A percentile compares a stretch with the other conserved stretches of the same genome.
Evolutionary conservation across 2,888 invertebrate genomes (phyloP).

Genomic region (Schizotus pectinicornis): DNA sequence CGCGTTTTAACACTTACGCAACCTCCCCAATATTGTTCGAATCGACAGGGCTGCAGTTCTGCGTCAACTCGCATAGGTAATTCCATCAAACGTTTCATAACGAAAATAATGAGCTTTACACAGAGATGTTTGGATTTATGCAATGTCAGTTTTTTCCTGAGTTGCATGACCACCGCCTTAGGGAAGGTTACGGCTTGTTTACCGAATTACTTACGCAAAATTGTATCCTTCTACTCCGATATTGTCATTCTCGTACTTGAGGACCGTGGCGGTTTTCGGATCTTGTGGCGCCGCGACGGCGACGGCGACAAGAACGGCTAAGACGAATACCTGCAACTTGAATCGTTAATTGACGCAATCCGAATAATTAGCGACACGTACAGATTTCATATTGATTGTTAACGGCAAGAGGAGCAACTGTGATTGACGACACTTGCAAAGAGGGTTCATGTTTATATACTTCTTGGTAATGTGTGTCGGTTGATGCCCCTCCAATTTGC

Average conservation of each 20-base stretch:
- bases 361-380: no score
- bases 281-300: conserved; percentile 44
- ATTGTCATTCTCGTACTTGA: conserved; percentile 48
- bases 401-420: no score
- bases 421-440: no score
- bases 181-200: background rate
- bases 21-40: no score
- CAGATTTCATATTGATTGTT: no score
- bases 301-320: conserved; percentile 43
- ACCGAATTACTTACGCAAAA: conserved; percentile 39
- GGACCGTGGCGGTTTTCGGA: conserved; percentile 44
- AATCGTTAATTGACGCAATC: background rate
- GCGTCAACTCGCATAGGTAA: no score
- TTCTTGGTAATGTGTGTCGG: no score
- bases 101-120: background rate
- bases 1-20: no score
- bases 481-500: no score
- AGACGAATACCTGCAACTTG: conserved; percentile 40
- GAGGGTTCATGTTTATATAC: no score
- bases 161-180: conserved; percentile 1
- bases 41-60: no score
- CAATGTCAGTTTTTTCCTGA: background rate
- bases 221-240: conserved; percentile 48
- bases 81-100: no score
- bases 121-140: background rate